Evolutionary conservation across 2,888 invertebrate species (phyloP), one percentile per base, ranked within the genome.

Genomic region (Leucophenga montana): DNA sequence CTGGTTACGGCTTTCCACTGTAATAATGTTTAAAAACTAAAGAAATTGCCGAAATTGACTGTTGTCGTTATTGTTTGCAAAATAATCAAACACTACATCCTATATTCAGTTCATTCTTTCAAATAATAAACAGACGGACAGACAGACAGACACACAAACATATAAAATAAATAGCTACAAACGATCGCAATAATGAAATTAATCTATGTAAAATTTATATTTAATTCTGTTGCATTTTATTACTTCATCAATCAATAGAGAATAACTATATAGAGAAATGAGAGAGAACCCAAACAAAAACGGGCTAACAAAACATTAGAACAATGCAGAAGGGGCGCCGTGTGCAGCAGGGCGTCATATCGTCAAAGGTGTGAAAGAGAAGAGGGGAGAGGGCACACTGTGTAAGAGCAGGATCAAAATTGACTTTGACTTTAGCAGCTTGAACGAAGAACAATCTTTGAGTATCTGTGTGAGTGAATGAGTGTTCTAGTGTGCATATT

Each of bases 401-500:
- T 27, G 27, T 27, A 3, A 27, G 4, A 27, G 27, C 27, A 4
- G 27, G 27, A 27, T 27, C 27, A 27, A 4, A 2, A 9, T 27
- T 18, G 3, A 57, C 0, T 57, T 57, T 22, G 31, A 57, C 18
- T 39, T 61, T 13, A 61, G 16, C 16, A 39, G 20, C 18, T 56
- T 56, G 56, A 16, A 56, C 56, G 6, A 50, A 50, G 27, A 14
- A 8, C 50, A 16, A 50, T n/a, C 8, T 39, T 16, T 64, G 62
- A 50, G 18, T 64, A 48, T 54, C 11, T 50, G 27, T 20, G 14
- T 22, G 22, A 50, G 59, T 54, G 31, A 31, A 48, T 70, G 56
- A 46, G 27, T n/a, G n/a, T n/a, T n/a, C 56, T 56, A 54, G 50
- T 22, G 53, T 33, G 64, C 64, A 50, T 68, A 71, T 73, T 71